Conservation (phyloP, 2,888 invertebrate species). For the Idaea biselata region DNA sequence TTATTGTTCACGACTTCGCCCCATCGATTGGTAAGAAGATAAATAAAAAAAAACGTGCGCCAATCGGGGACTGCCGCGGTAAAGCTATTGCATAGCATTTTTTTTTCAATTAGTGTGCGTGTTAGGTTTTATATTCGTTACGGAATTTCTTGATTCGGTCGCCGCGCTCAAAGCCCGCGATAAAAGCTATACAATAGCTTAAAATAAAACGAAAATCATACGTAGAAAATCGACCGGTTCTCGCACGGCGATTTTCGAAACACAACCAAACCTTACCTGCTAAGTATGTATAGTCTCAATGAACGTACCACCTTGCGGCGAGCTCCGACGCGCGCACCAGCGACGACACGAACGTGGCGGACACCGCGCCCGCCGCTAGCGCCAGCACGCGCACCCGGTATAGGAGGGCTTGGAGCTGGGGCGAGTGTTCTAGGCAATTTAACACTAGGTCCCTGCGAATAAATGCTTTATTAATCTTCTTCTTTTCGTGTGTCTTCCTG, state of each 20-base stretch:
- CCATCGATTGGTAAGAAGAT: too few species aligned
- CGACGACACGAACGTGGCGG: conserved; percentile 61
- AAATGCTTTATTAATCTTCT: conserved; percentile 4
- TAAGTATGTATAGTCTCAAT: not conserved
- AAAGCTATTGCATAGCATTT: too few species aligned
- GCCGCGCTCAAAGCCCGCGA: too few species aligned
- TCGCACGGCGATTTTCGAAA: not conserved
- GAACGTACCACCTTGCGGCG: conserved; percentile 67
- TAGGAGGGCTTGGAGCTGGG: conserved; percentile 86
- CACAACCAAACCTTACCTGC: not conserved
- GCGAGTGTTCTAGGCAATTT: conserved; percentile 90
- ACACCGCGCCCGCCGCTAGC: conserved; percentile 81
- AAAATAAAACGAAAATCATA: not conserved
- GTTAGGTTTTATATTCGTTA: too few species aligned
- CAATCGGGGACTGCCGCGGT: too few species aligned
- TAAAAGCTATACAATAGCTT: too few species aligned
- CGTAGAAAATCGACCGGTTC: not conserved
- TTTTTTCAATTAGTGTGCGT: too few species aligned
- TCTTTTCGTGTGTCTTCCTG: too few species aligned
- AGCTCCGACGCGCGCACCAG: conserved; percentile 60
- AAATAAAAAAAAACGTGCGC: too few species aligned
- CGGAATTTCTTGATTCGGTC: too few species aligned
- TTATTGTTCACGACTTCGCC: too few species aligned
- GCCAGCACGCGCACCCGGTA: conserved; percentile 85
- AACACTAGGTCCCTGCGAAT: conserved; percentile 82